phyloP scores from a whole-genome alignment of 1,140 invertebrate genomes.

The Macrostomum lignano region DNA sequence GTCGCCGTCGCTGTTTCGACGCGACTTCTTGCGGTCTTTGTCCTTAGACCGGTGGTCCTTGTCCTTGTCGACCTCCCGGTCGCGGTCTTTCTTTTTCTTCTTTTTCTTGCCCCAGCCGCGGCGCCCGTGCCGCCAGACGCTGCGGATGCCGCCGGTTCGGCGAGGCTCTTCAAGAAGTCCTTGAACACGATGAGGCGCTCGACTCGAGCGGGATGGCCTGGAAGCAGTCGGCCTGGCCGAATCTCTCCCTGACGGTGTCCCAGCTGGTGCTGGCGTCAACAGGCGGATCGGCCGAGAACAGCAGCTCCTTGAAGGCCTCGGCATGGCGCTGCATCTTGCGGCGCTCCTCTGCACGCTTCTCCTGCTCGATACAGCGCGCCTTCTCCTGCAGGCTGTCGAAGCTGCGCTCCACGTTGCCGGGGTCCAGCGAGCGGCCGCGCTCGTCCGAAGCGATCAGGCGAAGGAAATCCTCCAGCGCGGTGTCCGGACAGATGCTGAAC shows the following conservation, averaged over 20 bases:
- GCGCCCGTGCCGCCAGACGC: too few relatives aligned
- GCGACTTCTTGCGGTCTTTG: too few relatives aligned
- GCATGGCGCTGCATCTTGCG: neutral
- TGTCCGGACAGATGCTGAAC: constrained; percentile 33
- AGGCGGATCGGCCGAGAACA: neutral
- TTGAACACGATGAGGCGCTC: too few relatives aligned
- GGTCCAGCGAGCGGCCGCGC: constrained; percentile 59
- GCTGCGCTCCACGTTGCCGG: constrained; percentile 80
- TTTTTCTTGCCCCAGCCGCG: too few relatives aligned
- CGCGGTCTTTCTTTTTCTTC: too few relatives aligned
- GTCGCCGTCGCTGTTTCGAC: too few relatives aligned
- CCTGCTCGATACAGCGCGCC: neutral
- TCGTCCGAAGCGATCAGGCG: constrained; percentile 77
- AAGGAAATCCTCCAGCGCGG: constrained; percentile 77
- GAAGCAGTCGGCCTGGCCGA: neutral
- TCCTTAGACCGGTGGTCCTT: too few relatives aligned
- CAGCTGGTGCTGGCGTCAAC: neutral
- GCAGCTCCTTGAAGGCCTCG: neutral
- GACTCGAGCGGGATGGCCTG: neutral
- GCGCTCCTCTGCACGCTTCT: neutral
- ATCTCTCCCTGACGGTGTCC: neutral
- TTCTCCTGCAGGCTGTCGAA: constrained; percentile 27
- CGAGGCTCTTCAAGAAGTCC: too few relatives aligned
- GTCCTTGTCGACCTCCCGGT: too few relatives aligned
- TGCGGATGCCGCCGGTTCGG: too few relatives aligned